Percentiles rank a stretch among this genome's conserved stretches.
phyloP scores from a whole-genome alignment of 2,797 vertebrate species.

The Xenopus petersii region DNA sequence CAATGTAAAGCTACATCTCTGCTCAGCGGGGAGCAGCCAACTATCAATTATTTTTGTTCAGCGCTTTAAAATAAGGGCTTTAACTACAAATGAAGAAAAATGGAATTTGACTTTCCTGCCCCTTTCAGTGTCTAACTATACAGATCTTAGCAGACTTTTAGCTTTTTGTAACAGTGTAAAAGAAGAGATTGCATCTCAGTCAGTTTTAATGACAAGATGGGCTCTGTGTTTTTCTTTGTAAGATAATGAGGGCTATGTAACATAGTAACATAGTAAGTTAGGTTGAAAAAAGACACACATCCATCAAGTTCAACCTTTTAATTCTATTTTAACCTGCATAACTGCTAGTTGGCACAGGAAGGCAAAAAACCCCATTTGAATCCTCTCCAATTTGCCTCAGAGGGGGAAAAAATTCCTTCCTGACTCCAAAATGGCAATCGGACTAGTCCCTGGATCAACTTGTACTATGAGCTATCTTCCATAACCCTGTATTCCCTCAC shows the following conservation, averaged over 20 bases:
- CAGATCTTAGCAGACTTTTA: slow-evolving; percentile 52
- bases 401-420: too few species aligned
- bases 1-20: slow-evolving; percentile 34
- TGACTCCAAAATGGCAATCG: too few species aligned
- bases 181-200: slow-evolving; percentile 5
- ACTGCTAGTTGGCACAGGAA: too few species aligned
- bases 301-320: too few species aligned
- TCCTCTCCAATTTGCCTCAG: too few species aligned
- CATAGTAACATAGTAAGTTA: too few species aligned
- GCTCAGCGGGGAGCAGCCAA: slow-evolving; percentile 32
- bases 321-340: too few species aligned
- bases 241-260: not conserved
- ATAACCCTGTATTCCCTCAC: too few species aligned
- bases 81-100: slow-evolving; percentile 8
- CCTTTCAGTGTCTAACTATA: slow-evolving; percentile 41
- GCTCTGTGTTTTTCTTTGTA: not conserved
- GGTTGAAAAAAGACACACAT: too few species aligned
- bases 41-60: slow-evolving; percentile 27
- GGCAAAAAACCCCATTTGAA: too few species aligned
- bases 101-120: slow-evolving; percentile 32
- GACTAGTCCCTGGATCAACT: too few species aligned
- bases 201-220: not conserved
- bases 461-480: too few species aligned
- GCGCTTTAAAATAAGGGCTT: slow-evolving; percentile 10
- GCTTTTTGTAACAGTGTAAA: slow-evolving; percentile 41